These are phyloP conservation scores for Metalampra italica DNA, from an alignment of 2,888 invertebrate genomes.

Conservation along the genomic window DNA sequence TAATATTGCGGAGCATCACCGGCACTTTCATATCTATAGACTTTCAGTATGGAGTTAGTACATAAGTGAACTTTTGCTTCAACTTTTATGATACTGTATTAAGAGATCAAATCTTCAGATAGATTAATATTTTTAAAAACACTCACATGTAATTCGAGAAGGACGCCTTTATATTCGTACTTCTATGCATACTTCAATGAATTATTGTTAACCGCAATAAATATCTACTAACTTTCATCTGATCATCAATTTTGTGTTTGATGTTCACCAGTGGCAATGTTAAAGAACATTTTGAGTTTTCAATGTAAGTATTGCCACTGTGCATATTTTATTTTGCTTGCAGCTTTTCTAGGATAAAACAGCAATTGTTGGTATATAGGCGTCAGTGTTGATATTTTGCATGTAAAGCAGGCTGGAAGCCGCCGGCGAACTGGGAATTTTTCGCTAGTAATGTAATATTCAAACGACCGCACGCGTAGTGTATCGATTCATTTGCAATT, in stretches of 20 bases:
- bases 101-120: no score
- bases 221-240: no score
- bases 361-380: conserved; percentile 6
- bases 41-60: conserved; percentile 25
- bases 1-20: conserved; percentile 39
- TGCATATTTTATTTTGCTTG: not conserved
- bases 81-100: no score
- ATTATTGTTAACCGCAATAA: no score
- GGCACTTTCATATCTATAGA: conserved; percentile 34
- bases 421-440: conserved; percentile 5
- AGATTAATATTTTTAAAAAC: no score
- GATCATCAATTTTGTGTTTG: no score
- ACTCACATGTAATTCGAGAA: no score
- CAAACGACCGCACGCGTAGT: not conserved
- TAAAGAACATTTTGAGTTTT: no score
- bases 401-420: conserved; percentile 13
- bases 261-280: no score
- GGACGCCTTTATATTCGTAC: no score
- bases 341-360: conserved; percentile 6
- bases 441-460: conserved; percentile 12
- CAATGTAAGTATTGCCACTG: no score
- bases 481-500: conserved; percentile 2
- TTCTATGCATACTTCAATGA: no score
- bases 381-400: conserved; percentile 13
- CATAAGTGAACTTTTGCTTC: not conserved